Percentiles rank a stretch among this genome's conserved stretches.
Conservation (phyloP, 2,113 vertebrate genomes). For the Paralichthys olivaceus region DNA sequence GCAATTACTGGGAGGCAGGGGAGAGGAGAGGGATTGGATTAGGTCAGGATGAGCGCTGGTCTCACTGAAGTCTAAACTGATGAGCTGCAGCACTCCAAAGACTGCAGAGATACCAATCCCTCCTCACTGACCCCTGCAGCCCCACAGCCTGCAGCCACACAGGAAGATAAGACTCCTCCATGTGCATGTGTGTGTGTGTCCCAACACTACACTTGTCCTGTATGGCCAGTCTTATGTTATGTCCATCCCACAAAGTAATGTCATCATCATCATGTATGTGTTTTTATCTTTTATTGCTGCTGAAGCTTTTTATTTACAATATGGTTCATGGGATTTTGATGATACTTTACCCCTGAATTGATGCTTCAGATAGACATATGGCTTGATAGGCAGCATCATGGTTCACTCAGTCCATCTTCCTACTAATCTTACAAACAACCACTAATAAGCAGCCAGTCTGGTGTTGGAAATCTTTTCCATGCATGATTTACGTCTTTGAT, state of each 20-base stretch:
- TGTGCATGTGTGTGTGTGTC: constrained; percentile 25
- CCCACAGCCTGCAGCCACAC: constrained; percentile 63
- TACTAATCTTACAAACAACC: too few species aligned
- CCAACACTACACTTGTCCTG: background rate
- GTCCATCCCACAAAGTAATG: background rate
- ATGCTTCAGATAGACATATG: too few species aligned
- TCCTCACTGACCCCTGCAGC: constrained; percentile 65
- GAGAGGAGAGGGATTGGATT: constrained; percentile 79
- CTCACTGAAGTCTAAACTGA: constrained; percentile 81
- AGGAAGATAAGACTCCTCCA: constrained; percentile 64
- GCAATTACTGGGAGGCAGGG: constrained; percentile 81
- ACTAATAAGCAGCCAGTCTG: too few species aligned
- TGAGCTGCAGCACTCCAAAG: constrained; percentile 80
- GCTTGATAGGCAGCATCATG: too few species aligned
- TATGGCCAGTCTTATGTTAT: constrained; percentile 4
- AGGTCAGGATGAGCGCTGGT: constrained; percentile 73
- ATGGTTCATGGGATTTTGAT: background rate
- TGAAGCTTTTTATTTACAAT: background rate
- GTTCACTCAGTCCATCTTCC: too few species aligned
- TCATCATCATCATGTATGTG: background rate
- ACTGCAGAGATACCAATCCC: constrained; percentile 76
- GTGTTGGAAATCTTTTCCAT: too few species aligned
- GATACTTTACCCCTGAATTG: too few species aligned
- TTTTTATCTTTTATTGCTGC: background rate
- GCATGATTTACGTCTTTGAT: too few species aligned